Conservation (phyloP, 2,888 invertebrate genomes). For the Trichogramma evanescens region DNA sequence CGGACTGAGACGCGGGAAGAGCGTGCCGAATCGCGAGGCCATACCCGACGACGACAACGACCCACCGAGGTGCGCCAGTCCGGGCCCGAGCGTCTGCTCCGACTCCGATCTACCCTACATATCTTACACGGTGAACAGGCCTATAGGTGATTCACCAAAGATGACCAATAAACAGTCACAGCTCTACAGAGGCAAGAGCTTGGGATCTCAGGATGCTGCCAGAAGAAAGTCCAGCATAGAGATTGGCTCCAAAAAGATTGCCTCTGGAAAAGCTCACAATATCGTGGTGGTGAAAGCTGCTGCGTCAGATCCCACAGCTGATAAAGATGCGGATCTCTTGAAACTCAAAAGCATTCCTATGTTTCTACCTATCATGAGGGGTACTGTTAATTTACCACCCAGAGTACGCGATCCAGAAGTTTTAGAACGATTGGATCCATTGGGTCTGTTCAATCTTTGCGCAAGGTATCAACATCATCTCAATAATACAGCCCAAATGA, state of each 20-base stretch:
- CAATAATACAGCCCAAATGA: conserved; percentile 72
- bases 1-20: conserved; percentile 39
- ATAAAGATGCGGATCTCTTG: conserved; percentile 70
- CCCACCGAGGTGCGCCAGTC: conserved; percentile 70
- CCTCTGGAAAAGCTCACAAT: conserved; percentile 54
- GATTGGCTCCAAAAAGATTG: conserved; percentile 31
- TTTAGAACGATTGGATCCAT: conserved; percentile 66
- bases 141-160: conserved; percentile 86
- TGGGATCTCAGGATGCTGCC: conserved; percentile 39
- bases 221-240: conserved; percentile 36
- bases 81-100: conserved; percentile 81
- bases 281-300: conserved; percentile 76
- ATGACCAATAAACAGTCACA: conserved; percentile 56
- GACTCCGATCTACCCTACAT: conserved; percentile 86
- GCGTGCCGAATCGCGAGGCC: conserved; percentile 41
- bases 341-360: conserved; percentile 76
- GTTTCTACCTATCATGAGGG: conserved; percentile 87
- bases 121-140: conserved; percentile 81
- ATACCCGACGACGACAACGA: conserved; percentile 46
- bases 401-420: conserved; percentile 82
- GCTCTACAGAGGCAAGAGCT: conserved; percentile 27
- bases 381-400: conserved; percentile 72
- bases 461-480: conserved; percentile 78
- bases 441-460: conserved; percentile 68
- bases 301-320: conserved; percentile 54